Evolutionary conservation across 2,888 invertebrate species (phyloP), one percentile per base, ranked within the genome.

Genomic region (Drosophila imparisetae): DNA sequence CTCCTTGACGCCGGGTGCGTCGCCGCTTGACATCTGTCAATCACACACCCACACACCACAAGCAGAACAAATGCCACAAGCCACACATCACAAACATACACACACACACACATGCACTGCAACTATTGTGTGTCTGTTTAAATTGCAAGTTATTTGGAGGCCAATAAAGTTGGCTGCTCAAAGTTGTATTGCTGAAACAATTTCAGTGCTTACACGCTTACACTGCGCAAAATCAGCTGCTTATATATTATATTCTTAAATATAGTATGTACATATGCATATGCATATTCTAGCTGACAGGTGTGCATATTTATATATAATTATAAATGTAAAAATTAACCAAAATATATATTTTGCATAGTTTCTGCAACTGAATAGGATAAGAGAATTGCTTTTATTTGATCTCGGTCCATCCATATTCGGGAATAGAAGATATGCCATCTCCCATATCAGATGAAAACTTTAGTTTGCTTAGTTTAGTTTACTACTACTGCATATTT

Each of bases 11-110:
- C 29, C 38, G 59, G 18, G 32, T 48, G n/a, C 58, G 52, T 61
- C 61, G 66, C 64, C 67, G 65, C 67, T 72, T 76, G 72, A 59
- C 72, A 72, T 62, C 77, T 76, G 65, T 53, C 67, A 59, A 45
- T 72, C 72, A 34, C 29, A 29, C 30, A 21, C 30, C 24, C 40
- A 58, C 34, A 42, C 42, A 70, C 38, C n/a, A n/a, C 54, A 36
- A 38, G 38, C 55, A n/a, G n/a, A 55, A 27, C 54, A 38, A 55
- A 10, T 24, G 52, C 5, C n/a, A 45, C n/a, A 48, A 52, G 21
- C 21, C 29, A 52, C 57, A 60, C 11, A 55, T 32, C 45, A 42
- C 30, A 49, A 53, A 58, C 30, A 42, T n/a, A 32, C 48, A 48
- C 53, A 62, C 57, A 48, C 34, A 61, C 30, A 59, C 27, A 34